Evolutionary conservation across 2,888 invertebrate genomes (phyloP), one percentile per base, ranked within the genome.

Genomic region (Diabrotica balteata): DNA sequence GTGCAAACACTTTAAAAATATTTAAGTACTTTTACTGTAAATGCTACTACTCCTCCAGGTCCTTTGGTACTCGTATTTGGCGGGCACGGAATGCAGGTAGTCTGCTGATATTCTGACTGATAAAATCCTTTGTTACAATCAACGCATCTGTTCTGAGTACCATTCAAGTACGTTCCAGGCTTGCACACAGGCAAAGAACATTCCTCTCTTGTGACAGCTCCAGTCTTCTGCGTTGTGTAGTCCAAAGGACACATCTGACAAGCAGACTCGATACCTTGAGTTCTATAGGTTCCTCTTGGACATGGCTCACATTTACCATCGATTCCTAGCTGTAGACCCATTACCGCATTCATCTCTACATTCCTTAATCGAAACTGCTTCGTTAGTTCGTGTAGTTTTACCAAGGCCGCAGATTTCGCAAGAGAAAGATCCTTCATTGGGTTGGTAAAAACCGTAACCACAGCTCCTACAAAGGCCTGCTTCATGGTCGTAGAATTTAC

Each of bases 251-350:
- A 98, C 7, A 72, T 8, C 90, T 92, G 90, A 79, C 98, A 98
- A 0, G 95, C 91, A 0, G 96, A 93, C 75, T 96, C 94, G 0
- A 94, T 89, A 59, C 64, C 76, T 81, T 92, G 93, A 0, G 92
- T 90, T 46, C 97, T 89, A 70, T 77, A 84, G 11, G 82, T 83
- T 42, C 84, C 97, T 59, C 93, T 86, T 0, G 96, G 95, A 80
- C 98, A 98, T 4, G 95, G 91, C 80, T 96, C 96, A 81, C 97
- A 97, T 59, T 93, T 92, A 4, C 97, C 97, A 78, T 95, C 93
- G 61, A 91, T 88, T 67, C 93, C 94, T 61, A 95, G 84, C 78
- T 95, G 95, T 85, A 93, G 91, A 42, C 95, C n/a, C 95, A 77
- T 90, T 90, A 59, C 90, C 90, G 81, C 97, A 97, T 80, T 97